Percentiles rank a stretch among this genome's conserved stretches.
phyloP scores from a whole-genome alignment of 2,888 invertebrate species.

The Ceriagrion tenellum region DNA sequence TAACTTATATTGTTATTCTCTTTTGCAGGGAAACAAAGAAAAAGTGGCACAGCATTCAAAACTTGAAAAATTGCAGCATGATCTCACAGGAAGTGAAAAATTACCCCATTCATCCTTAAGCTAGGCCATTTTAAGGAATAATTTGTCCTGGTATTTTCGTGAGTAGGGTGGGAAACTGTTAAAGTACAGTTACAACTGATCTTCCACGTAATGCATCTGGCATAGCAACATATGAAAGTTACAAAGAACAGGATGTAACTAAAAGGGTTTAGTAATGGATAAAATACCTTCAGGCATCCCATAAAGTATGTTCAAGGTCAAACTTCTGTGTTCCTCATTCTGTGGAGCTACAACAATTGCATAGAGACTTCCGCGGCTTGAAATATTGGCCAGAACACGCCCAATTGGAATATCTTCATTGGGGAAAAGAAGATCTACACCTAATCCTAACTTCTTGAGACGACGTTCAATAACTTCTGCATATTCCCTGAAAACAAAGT shows the following conservation, averaged over 20 bases:
- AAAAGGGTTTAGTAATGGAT: background rate
- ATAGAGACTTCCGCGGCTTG: constrained; percentile 92
- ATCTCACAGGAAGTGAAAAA: too few relatives aligned
- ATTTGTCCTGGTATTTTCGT: too few relatives aligned
- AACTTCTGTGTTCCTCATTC: constrained; percentile 91
- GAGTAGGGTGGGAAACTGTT: too few relatives aligned
- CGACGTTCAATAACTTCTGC: constrained; percentile 93
- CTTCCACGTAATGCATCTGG: too few relatives aligned
- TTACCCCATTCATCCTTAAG: too few relatives aligned
- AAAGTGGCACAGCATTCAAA: too few relatives aligned
- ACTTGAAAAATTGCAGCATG: too few relatives aligned
- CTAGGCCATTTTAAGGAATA: too few relatives aligned
- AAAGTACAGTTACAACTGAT: too few relatives aligned
- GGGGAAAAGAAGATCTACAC: constrained; percentile 93
- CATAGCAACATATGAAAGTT: background rate
- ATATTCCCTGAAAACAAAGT: constrained; percentile 83
- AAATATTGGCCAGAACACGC: constrained; percentile 91
- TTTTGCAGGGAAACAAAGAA: too few relatives aligned
- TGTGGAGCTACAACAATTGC: constrained; percentile 92
- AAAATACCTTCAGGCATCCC: constrained; percentile 91
- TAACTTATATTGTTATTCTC: too few relatives aligned
- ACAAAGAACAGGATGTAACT: background rate
- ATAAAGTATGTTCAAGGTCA: constrained; percentile 94
- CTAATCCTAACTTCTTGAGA: constrained; percentile 87
- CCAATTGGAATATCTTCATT: constrained; percentile 92